Conservation (phyloP, 2,113 vertebrate species). For the Steatornis caripensis region DNA sequence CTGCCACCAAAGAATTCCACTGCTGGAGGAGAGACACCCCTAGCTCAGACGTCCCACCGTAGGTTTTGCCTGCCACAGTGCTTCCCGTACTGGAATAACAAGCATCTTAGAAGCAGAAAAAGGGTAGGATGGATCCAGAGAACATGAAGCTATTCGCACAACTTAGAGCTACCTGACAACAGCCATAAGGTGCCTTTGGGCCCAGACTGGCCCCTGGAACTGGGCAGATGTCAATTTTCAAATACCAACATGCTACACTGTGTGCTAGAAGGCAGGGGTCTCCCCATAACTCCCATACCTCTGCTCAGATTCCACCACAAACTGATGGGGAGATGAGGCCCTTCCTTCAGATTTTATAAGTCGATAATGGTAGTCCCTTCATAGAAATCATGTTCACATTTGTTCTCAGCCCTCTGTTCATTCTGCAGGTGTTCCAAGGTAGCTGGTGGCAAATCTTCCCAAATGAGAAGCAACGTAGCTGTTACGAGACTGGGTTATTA, state of each 20-base stretch:
- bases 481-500: background rate
- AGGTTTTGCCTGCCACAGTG: background rate
- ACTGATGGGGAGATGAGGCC: background rate
- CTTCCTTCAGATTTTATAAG: background rate
- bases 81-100: background rate
- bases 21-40: background rate
- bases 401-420: background rate
- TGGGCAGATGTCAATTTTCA: background rate
- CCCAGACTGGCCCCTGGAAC: background rate
- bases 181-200: background rate
- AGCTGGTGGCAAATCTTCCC: background rate
- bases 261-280: background rate
- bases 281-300: background rate
- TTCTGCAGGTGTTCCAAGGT: background rate
- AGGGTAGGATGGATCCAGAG: background rate
- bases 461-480: background rate
- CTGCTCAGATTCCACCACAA: background rate
- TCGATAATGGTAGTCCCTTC: background rate
- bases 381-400: fast-evolving
- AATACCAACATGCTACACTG: background rate
- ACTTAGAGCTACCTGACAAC: background rate
- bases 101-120: background rate
- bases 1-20: background rate
- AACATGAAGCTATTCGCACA: background rate
- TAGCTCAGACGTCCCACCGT: background rate